Evolutionary conservation across 2,888 invertebrate species (phyloP).

Genomic region (Gastracanthus pulcherrimus): DNA sequence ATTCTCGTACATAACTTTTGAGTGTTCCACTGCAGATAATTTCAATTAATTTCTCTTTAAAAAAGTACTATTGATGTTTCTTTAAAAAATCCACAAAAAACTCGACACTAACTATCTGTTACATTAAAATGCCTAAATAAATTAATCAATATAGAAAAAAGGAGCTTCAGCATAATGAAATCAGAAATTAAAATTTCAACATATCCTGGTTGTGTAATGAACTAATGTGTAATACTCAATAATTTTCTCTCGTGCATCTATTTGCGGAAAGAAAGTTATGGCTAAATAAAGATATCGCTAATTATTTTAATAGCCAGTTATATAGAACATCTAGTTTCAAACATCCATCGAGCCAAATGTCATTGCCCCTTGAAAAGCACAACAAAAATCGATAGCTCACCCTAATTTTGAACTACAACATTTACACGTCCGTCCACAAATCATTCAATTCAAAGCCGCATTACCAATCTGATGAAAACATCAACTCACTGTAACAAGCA

Average conservation of each 20-base stretch:
- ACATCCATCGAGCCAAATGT: neutral
- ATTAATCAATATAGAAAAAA: too few relatives aligned
- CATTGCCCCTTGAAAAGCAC: slow-evolving; percentile 16
- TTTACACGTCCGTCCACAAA: too few relatives aligned
- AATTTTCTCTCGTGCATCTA: neutral
- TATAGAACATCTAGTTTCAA: neutral
- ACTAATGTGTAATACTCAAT: neutral
- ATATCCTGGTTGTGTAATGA: slow-evolving; percentile 2
- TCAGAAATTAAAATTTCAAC: neutral
- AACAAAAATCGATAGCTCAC: neutral
- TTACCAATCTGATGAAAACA: neutral
- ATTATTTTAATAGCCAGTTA: slow-evolving; percentile 12
- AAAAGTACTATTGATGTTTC: too few relatives aligned
- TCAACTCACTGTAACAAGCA: neutral
- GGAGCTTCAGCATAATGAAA: neutral
- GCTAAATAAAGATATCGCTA: slow-evolving; percentile 26
- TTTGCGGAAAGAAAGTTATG: slow-evolving; percentile 36
- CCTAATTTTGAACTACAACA: too few relatives aligned
- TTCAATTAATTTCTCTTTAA: too few relatives aligned
- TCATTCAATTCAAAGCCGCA: neutral
- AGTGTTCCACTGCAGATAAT: too few relatives aligned
- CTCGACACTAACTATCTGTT: neutral
- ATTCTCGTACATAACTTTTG: too few relatives aligned
- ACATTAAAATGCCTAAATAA: neutral
- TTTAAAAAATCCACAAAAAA: too few relatives aligned